Conservation (phyloP, 2,113 vertebrate species). For the Scolopax mira region DNA sequence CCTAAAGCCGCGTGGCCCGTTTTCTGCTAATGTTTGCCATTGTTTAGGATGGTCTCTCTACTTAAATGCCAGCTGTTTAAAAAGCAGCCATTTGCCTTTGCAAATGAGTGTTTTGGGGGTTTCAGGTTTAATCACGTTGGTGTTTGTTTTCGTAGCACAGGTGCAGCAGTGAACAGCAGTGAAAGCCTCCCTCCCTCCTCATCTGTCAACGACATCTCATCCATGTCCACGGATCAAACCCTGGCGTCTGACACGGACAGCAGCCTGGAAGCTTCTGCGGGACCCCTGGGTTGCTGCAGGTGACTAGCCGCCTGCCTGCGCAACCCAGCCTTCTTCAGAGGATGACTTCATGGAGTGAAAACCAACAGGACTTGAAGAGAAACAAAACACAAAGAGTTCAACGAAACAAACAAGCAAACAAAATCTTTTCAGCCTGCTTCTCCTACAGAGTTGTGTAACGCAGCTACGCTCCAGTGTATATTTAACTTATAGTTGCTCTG, state of each 20-base stretch:
- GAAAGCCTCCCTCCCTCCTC: constrained; percentile 98
- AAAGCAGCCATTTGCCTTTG: not conserved
- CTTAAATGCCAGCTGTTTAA: not conserved
- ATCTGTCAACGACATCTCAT: constrained; percentile 98
- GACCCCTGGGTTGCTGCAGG: constrained; percentile 99
- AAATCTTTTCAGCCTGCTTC: constrained; percentile 84
- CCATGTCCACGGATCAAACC: constrained; percentile 99
- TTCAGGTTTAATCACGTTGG: constrained; percentile 89
- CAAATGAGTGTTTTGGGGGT: not conserved
- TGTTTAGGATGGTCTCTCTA: not conserved
- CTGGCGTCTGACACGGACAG: constrained; percentile 99
- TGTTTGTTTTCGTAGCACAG: constrained; percentile 99
- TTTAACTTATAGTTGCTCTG: constrained; percentile 95
- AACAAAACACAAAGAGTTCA: constrained; percentile 54
- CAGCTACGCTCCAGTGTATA: constrained; percentile 87
- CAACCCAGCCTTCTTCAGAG: constrained; percentile 98
- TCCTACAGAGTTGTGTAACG: constrained; percentile 84
- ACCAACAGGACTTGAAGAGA: constrained; percentile 56
- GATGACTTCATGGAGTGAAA: constrained; percentile 81
- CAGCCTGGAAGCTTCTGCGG: constrained; percentile 98
- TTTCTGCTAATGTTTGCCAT: not conserved
- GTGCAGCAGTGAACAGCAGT: constrained; percentile 99
- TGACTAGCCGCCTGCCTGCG: constrained; percentile 99
- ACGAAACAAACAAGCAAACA: constrained; percentile 18
- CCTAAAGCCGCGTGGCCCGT: not conserved